Evolutionary conservation across 1,140 invertebrate species (phyloP).

Genomic region (Maniola jurtina): DNA sequence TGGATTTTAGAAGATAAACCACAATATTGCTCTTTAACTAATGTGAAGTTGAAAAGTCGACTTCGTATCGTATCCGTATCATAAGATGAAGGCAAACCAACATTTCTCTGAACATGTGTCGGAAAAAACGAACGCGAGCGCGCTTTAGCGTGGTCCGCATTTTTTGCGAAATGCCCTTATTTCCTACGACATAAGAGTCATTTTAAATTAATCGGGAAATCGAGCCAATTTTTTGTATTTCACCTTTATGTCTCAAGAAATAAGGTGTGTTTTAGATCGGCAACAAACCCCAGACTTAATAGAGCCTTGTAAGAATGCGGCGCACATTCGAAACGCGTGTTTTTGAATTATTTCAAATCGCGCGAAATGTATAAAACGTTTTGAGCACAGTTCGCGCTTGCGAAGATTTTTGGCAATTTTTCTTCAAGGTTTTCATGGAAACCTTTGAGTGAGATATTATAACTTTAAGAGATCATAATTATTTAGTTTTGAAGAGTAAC

Average conservation of each 20-base stretch:
- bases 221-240: background rate
- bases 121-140: constrained; percentile 50
- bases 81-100: constrained; percentile 35
- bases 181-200: constrained; percentile 2
- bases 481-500: no score
- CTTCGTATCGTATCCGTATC: constrained; percentile 37
- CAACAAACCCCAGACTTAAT: constrained; percentile 39
- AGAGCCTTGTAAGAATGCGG: constrained; percentile 62
- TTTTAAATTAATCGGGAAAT: constrained; percentile 7
- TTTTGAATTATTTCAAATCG: constrained; percentile 65
- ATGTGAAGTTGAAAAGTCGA: background rate
- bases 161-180: constrained; percentile 8
- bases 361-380: constrained; percentile 46
- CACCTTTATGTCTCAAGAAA: background rate
- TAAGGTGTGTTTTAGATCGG: constrained; percentile 31
- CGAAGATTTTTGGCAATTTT: constrained; percentile 38
- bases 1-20: no score
- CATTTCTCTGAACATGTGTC: constrained; percentile 54
- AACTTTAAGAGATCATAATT: no score
- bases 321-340: constrained; percentile 53
- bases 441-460: background rate
- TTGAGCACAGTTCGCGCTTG: constrained; percentile 33
- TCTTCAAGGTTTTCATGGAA: constrained; percentile 7
- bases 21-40: no score
- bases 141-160: constrained; percentile 23